Base-by-base conservation (phyloP, 2,888 invertebrate genomes). In the Catocala fraxini region DNA sequence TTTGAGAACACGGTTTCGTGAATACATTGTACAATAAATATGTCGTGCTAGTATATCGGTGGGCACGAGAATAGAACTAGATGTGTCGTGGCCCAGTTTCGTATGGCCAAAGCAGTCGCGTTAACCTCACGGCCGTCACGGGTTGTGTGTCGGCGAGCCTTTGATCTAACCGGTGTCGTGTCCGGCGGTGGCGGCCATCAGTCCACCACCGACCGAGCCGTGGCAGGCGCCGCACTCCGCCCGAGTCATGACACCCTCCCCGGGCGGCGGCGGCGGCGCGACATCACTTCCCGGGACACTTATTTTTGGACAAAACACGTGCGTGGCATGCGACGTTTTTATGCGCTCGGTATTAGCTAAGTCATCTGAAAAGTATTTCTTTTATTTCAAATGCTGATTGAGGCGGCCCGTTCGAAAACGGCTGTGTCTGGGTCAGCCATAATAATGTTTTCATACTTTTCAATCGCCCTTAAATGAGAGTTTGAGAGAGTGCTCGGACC, bases 21-120 rank as follows among this genome's bases (percentile, higher is more conserved):
- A 83, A 82, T 84, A 91, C 89, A 88, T 82, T 90, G 90, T 90
- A 84, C 74, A 82, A 80, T 84, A 83, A 83, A 86, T 84, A 83
- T 89, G 89, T 90, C 90, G 84, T 86, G 81, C 79, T 82, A 85
- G 82, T 88, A 87, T 84, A 84, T 82, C 71, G 75, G 74, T 77
- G 75, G 7, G 35, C 35, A 39, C 85, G 72, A 84, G 87, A 92
- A 92, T 90, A 91, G 91, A 89, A 77, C 77, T 83, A 81, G 83
- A 86, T 81, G 81, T 85, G 86, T 84, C 84, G 83, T 87, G 91
- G 84, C 92, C 91, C 79, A 88, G 84, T 79, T 90, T 82, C 76
- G 72, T 77, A 80, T 87, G 84, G 77, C 86, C 86, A 88, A 87
- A 83, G 80, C 79, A 76, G 79, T 66, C 63, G 59, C 59, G 66